Conservation (phyloP, 2,888 invertebrate species). For the Baronia brevicornis region DNA sequence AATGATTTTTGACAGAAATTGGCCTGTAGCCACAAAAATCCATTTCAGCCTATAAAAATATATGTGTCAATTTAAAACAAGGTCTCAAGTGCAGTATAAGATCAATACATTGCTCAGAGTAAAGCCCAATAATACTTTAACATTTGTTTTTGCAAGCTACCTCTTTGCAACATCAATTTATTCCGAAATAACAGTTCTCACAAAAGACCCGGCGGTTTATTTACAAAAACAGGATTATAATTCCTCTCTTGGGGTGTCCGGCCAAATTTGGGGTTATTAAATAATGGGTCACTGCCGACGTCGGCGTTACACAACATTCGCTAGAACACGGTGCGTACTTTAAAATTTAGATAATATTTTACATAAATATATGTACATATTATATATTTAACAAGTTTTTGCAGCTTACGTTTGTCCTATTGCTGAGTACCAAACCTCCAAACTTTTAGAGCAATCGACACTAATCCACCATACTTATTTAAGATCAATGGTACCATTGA, state of each 20-base stretch:
- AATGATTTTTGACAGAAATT: too few species aligned
- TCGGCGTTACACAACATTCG: conserved; percentile 21
- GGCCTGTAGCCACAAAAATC: too few species aligned
- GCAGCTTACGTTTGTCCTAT: too few species aligned
- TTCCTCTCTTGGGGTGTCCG: conserved; percentile 53
- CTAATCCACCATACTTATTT: too few species aligned
- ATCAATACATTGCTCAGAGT: too few species aligned
- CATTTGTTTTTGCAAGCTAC: conserved; percentile 15
- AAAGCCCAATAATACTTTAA: conserved; percentile 14
- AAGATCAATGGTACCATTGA: too few species aligned
- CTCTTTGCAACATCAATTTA: conserved; percentile 19
- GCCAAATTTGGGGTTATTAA: conserved; percentile 60
- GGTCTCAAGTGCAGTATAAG: too few species aligned
- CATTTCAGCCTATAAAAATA: too few species aligned
- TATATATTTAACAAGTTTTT: too few species aligned
- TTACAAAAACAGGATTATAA: conserved; percentile 64
- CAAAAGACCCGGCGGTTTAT: conserved; percentile 50
- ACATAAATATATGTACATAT: conserved; percentile 1
- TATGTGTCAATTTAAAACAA: too few species aligned
- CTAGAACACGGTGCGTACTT: conserved; percentile 21
- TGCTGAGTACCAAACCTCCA: too few species aligned
- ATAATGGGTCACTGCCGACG: conserved; percentile 51
- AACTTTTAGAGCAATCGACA: too few species aligned
- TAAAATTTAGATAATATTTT: conserved; percentile 9
- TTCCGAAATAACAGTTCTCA: conserved; percentile 30